Evolutionary conservation across 1,140 invertebrate species (phyloP).

Genomic region (Cydia amplana): DNA sequence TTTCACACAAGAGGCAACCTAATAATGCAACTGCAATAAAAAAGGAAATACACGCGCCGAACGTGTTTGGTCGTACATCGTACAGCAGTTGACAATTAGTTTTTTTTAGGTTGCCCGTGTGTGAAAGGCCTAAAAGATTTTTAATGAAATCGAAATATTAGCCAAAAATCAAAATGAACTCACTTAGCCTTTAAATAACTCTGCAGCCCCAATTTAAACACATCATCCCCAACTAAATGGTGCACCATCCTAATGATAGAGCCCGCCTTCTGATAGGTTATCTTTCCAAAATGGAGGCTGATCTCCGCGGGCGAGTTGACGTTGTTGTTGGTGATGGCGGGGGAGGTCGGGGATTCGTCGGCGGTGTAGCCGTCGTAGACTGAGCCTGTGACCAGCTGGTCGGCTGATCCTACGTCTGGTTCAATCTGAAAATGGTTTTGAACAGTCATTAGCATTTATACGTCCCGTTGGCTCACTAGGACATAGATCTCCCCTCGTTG

Average conservation of each 20-base stretch:
- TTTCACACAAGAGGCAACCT: no score
- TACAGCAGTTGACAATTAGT: no score
- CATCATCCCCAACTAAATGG: slow-evolving; percentile 83
- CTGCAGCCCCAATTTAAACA: slow-evolving; percentile 83
- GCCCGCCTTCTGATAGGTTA: slow-evolving; percentile 84
- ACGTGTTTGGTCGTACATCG: no score
- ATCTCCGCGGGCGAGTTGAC: slow-evolving; percentile 80
- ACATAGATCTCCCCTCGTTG: no score
- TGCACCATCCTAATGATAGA: slow-evolving; percentile 89
- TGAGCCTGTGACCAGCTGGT: slow-evolving; percentile 66
- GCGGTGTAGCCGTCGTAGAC: slow-evolving; percentile 66
- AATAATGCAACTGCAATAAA: no score
- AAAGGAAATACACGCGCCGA: no score
- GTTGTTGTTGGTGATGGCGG: slow-evolving; percentile 60
- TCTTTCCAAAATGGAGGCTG: slow-evolving; percentile 80
- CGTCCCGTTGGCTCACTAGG: no score
- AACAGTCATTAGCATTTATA: no score
- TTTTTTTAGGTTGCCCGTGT: no score
- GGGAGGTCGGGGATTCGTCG: slow-evolving; percentile 53
- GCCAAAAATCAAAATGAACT: slow-evolving; percentile 38
- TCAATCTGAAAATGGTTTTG: slow-evolving; percentile 51
- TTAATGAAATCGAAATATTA: not conserved
- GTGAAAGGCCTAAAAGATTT: no score
- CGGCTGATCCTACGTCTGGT: slow-evolving; percentile 57
- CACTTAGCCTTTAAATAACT: slow-evolving; percentile 78